phyloP scores from a whole-genome alignment of 1,140 invertebrate genomes.

The Paralvinella palmiformis region DNA sequence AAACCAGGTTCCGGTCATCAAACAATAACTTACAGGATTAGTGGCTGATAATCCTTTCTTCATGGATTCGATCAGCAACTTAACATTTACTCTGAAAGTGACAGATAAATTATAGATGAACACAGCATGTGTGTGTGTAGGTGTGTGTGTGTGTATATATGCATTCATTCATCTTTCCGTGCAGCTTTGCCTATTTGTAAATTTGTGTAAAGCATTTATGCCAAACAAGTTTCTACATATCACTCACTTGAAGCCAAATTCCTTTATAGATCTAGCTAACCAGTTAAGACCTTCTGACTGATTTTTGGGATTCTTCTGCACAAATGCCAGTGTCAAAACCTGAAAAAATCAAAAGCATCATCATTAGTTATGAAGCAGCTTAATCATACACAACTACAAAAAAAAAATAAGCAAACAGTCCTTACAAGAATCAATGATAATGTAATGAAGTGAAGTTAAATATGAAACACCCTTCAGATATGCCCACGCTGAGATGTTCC shows the following conservation, averaged over 20 bases:
- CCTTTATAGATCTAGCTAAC: slow-evolving; percentile 68
- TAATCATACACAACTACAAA: no score
- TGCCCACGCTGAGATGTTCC: no score
- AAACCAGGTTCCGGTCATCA: no score
- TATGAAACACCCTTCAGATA: no score
- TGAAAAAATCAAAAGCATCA: slow-evolving; percentile 26
- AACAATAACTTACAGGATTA: slow-evolving; percentile 58
- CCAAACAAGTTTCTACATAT: slow-evolving; percentile 9
- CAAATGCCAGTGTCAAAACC: slow-evolving; percentile 57
- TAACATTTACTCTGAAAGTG: slow-evolving; percentile 66
- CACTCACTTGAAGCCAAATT: slow-evolving; percentile 74
- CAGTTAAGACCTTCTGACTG: slow-evolving; percentile 77
- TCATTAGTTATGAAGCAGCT: no score
- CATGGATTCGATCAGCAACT: slow-evolving; percentile 69
- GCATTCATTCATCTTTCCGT: no score
- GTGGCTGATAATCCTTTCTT: slow-evolving; percentile 78
- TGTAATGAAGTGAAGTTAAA: no score
- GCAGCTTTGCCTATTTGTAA: no score
- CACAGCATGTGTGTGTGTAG: no score
- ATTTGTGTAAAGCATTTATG: background rate
- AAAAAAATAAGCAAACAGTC: no score
- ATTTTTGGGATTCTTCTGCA: slow-evolving; percentile 85
- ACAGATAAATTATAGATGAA: slow-evolving; percentile 15
- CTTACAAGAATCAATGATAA: no score
- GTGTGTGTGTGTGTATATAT: no score